These are phyloP conservation scores for Phenganax marumi DNA, from an alignment of 92 coral and sea anemone genomes.

Conservation along the genomic window DNA sequence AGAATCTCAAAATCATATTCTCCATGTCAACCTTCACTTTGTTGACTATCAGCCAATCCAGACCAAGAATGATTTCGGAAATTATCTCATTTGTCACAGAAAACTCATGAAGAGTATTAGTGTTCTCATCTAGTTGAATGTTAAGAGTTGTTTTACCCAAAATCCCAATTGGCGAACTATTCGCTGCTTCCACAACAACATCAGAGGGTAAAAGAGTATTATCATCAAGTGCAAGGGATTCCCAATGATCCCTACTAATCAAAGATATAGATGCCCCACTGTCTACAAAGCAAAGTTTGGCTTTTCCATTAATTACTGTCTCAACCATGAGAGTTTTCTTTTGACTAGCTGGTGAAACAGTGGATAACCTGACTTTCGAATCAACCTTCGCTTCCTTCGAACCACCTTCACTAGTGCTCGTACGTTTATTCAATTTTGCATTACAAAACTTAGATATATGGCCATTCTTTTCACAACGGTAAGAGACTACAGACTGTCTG, in stretches of 20 bases:
- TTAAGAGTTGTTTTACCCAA: neutral
- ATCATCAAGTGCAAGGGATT: neutral
- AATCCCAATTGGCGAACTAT: neutral
- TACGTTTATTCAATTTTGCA: neutral
- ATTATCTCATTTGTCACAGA: neutral
- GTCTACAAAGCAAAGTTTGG: neutral
- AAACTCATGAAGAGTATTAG: neutral
- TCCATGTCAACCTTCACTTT: constrained; percentile 1
- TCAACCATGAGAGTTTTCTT: constrained; percentile 2
- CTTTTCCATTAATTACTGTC: neutral
- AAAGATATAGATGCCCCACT: neutral
- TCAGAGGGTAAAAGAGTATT: neutral
- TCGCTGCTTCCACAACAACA: neutral
- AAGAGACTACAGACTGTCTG: no score
- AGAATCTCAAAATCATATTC: neutral
- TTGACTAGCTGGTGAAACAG: neutral
- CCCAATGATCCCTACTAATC: neutral
- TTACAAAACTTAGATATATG: no score
- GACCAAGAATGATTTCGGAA: neutral
- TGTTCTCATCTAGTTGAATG: neutral
- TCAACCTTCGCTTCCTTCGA: neutral
- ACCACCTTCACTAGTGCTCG: neutral
- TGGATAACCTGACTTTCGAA: neutral
- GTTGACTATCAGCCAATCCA: neutral
- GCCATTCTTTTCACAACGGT: no score